Evolutionary conservation across 2,888 invertebrate species (phyloP).

Genomic region (Dryobotodes eremita): DNA sequence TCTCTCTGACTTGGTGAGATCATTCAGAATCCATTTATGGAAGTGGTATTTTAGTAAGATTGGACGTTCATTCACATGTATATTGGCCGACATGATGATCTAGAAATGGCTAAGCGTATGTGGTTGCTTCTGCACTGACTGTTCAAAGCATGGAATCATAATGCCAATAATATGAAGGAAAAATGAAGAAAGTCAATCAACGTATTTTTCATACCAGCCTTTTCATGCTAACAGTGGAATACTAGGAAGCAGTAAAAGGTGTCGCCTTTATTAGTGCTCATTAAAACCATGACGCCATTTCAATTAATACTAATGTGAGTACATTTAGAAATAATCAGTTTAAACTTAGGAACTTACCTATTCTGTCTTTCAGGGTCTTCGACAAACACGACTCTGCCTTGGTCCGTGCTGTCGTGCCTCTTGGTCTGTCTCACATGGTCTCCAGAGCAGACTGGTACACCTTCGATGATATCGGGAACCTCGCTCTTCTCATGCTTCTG

Average conservation of each 20-base stretch:
- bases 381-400: constrained; percentile 81
- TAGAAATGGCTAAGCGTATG: neutral
- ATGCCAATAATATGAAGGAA: neutral
- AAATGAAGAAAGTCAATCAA: neutral
- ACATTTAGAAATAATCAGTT: constrained; percentile 6
- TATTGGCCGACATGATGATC: neutral
- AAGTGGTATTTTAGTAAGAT: neutral
- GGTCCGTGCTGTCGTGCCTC: constrained; percentile 76
- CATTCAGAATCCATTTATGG: neutral
- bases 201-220: neutral
- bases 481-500: constrained; percentile 88
- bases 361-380: constrained; percentile 81
- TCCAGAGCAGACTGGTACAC: constrained; percentile 87
- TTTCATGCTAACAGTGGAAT: neutral
- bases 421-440: constrained; percentile 80
- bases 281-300: constrained; percentile 37
- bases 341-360: constrained; percentile 72
- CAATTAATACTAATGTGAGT: neutral
- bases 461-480: constrained; percentile 89
- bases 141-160: too few species aligned
- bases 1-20: neutral
- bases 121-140: neutral
- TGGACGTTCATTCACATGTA: neutral
- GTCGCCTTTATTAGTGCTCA: constrained; percentile 2
- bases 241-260: constrained; percentile 17